phyloP scores from a whole-genome alignment of 2,797 vertebrate genomes.

The Gallirallus australis region DNA sequence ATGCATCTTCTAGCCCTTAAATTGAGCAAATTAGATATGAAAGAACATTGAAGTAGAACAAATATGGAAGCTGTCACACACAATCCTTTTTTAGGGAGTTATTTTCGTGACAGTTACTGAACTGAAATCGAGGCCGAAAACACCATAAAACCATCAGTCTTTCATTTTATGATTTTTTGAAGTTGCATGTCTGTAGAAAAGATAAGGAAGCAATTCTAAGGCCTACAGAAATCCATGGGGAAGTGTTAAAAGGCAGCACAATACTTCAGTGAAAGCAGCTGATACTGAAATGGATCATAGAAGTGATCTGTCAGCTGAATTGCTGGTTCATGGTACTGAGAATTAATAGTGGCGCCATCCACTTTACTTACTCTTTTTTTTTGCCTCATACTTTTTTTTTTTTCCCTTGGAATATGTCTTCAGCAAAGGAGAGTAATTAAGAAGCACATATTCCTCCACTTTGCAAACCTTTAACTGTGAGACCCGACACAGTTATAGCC shows the following conservation, averaged over 20 bases:
- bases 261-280: neutral
- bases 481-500: rapidly evolving
- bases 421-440: neutral
- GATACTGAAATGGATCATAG: neutral
- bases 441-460: neutral
- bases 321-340: neutral
- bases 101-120: constrained; percentile 4
- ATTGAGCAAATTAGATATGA: constrained; percentile 45
- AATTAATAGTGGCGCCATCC: neutral
- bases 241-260: neutral
- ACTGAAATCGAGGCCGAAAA: neutral
- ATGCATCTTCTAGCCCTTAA: constrained; percentile 8
- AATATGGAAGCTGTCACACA: constrained; percentile 22
- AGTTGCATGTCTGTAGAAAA: neutral
- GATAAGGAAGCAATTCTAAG: neutral
- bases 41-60: constrained; percentile 35
- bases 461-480: neutral
- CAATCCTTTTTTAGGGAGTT: neutral
- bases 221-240: neutral
- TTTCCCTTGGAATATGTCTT: neutral
- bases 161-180: neutral
- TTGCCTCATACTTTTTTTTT: neutral
- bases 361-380: neutral
- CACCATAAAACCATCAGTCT: neutral
- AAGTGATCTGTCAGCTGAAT: neutral